A percentile compares a stretch with the other conserved stretches of the same genome.
Conservation (phyloP, 2,797 vertebrate genomes). For the Otus scops region DNA sequence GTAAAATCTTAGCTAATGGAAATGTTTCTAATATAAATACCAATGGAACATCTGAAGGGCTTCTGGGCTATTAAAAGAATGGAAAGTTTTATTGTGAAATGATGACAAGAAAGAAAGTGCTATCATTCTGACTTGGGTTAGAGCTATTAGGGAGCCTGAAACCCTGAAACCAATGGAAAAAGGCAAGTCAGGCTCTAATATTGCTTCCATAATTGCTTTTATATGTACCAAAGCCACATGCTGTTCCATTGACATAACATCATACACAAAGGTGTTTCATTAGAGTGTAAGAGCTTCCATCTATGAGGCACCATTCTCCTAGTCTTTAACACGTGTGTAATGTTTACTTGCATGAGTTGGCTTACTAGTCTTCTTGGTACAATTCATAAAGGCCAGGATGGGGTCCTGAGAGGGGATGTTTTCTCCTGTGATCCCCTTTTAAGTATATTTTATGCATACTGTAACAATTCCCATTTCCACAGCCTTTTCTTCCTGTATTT, state of each 20-base stretch:
- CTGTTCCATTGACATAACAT: slow-evolving; percentile 60
- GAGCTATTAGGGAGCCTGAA: background rate
- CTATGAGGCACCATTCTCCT: slow-evolving; percentile 28
- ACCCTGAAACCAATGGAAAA: slow-evolving; percentile 33
- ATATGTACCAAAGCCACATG: slow-evolving; percentile 54
- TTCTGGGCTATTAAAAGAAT: slow-evolving; percentile 12
- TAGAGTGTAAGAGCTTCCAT: slow-evolving; percentile 49
- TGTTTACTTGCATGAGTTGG: background rate
- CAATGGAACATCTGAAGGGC: background rate
- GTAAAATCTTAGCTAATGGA: background rate
- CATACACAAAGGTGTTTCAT: slow-evolving; percentile 67
- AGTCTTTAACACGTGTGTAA: background rate
- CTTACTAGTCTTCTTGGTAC: background rate
- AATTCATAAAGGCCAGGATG: background rate
- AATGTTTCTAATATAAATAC: background rate
- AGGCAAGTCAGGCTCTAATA: slow-evolving; percentile 25
- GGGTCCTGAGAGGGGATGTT: background rate
- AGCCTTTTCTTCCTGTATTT: background rate
- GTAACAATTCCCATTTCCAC: background rate
- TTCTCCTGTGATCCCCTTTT: background rate
- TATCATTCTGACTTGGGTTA: slow-evolving; percentile 39
- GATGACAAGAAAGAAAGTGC: slow-evolving; percentile 30
- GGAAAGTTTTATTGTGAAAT: slow-evolving; percentile 34
- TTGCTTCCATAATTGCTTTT: slow-evolving; percentile 49
- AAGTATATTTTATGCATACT: background rate